Percentiles rank a stretch among this genome's conserved stretches.
These are phyloP conservation scores for Protomyctophum bolini DNA, from an alignment of 2,113 vertebrate genomes.

Conservation along the genomic window DNA sequence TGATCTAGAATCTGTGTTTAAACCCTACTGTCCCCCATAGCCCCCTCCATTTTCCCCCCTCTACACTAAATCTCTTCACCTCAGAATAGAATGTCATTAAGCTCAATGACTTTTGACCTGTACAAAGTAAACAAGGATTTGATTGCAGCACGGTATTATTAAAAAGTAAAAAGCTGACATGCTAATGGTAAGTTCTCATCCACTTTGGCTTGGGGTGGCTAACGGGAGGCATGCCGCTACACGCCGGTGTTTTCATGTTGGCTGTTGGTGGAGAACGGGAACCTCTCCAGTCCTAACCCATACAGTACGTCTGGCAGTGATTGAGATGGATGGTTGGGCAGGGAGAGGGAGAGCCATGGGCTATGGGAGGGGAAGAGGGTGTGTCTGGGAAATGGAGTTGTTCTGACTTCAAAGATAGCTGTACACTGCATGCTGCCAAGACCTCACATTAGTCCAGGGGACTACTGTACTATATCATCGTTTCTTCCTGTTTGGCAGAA, in stretches of 20 bases:
- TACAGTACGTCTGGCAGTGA: slow-evolving; percentile 64
- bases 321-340: slow-evolving; percentile 60
- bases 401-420: slow-evolving; percentile 66
- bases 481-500: slow-evolving; percentile 56
- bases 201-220: slow-evolving; percentile 50
- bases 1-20: no score
- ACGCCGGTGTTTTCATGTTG: slow-evolving; percentile 56
- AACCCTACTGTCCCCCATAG: no score
- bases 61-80: no score
- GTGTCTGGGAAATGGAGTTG: slow-evolving; percentile 56
- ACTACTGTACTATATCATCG: slow-evolving; percentile 41
- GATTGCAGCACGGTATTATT: not conserved
- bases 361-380: slow-evolving; percentile 22
- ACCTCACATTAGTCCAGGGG: slow-evolving; percentile 27
- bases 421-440: slow-evolving; percentile 23
- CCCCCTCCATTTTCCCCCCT: no score
- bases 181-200: slow-evolving; percentile 31
- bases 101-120: not conserved
- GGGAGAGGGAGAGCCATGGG: slow-evolving; percentile 36
- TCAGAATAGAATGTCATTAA: no score
- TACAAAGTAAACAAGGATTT: not conserved
- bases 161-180: not conserved
- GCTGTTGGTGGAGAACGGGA: slow-evolving; percentile 39
- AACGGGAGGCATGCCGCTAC: slow-evolving; percentile 39
- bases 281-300: slow-evolving; percentile 35